Base-by-base conservation (phyloP, 2,888 invertebrate species). In the Epistrophella euchroma region DNA sequence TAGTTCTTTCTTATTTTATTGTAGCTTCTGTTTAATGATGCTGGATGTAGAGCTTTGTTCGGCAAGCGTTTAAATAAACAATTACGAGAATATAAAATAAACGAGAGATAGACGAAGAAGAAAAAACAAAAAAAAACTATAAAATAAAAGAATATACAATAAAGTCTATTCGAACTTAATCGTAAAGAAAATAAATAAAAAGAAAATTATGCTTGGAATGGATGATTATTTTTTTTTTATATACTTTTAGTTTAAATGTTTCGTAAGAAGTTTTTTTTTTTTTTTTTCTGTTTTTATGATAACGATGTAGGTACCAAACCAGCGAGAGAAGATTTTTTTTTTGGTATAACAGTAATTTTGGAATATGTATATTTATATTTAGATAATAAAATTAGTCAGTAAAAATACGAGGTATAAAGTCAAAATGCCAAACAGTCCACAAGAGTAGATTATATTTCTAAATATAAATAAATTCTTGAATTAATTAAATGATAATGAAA, bases 251-350 rank as follows among this genome's bases (percentile, higher is more conserved):
- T 11, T 15, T 15, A 40, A 71, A 25, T 55, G 40, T 35, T 37
- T 32, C 17, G 17, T 58, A 19, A 45, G 11, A 45, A 58, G 45
- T 60, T 56, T 55, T 79, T 28, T 10, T 62, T 45, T 47, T 37
- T 25, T 47, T 55, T 79, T 28, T 10, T 62, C 43, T 47, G 35
- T 25, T 47, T 92, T 37, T 32, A 93, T 99, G 99, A 98, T 92
- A 99, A 99, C 94, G 99, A 60, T 62, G 50, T 47, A n/a, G 43
- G 43, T 43, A n/a, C 43, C n/a, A 13, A 19, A 13, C 13, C 13
- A 50, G 11, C 50, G 0, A 4, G 9, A 2, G 19, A 52, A 55
- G 13, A 15, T 22, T 62, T 62, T 43, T 43, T n/a, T n/a, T 7
- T 43, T n/a, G 15, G 4, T 45, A 17, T 9, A 25, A 28, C 25